Evolutionary conservation across 2,113 vertebrate genomes (phyloP), one percentile per base, ranked within the genome.

Genomic region (Dasyornis broadbenti): DNA sequence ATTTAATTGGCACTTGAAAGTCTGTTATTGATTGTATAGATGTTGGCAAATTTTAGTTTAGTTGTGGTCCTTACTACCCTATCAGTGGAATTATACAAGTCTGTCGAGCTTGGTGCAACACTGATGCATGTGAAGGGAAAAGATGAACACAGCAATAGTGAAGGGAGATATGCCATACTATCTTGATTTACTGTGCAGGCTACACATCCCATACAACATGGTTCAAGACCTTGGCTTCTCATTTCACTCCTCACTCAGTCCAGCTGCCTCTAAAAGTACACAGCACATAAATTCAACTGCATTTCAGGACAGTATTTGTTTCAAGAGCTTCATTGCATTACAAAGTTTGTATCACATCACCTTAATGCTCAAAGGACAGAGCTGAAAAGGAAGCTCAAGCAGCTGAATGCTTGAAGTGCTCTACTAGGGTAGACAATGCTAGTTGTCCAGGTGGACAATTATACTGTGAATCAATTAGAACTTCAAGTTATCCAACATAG

Each of bases 271-370:
- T 35, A n/a, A 10, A 15, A 90, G 3, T 24, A 31, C 5, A 13
- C 1, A 2, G 6, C 4, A 4, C 11, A 27, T n/a, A 68, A 63
- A 54, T 26, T 40, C 2, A 1, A 15, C 15, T 49, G 37, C 10
- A 35, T 82, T 64, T 44, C 28, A 80, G 59, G 22, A 52, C 40
- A 80, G 13, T 24, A 33, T 9, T 52, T 40, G 17, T 60, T 89
- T 54, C 31, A 80, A 54, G 31, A 65, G 23, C 11, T 60, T 35
- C 10, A 13, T 12, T 80, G 15, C 2, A 0, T 81, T 57, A 17
- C 14, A n/a, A 69, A 70, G 27, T 47, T n/a, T 44, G 15, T 52
- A 37, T 33, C 3, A 3, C 31, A 40, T 35, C 23, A 69, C 21
- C 22, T 31, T 37, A 86, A n/a, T 7, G 11, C 31, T n/a, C 33